phyloP scores from a whole-genome alignment of 2,113 vertebrate species.

The Callorhinus ursinus region DNA sequence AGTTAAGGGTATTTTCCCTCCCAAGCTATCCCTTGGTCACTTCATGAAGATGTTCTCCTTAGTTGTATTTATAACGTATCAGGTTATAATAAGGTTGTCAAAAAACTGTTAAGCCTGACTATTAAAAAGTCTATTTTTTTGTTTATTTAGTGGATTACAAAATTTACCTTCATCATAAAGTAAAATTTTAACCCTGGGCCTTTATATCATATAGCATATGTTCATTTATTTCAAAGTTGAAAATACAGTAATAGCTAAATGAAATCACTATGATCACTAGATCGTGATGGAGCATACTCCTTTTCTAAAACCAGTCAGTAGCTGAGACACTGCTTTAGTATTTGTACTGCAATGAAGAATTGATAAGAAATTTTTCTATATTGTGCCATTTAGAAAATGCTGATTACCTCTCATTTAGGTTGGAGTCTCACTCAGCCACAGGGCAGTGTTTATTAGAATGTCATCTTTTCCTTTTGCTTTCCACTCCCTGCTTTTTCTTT shows the following conservation, averaged over 20 bases:
- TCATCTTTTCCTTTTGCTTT: conserved; percentile 13
- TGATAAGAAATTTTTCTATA: background rate
- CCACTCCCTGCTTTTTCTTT: background rate
- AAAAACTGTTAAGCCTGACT: background rate
- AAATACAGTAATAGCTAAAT: background rate
- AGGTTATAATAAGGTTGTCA: background rate
- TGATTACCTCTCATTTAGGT: conserved; percentile 35
- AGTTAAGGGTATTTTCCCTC: background rate
- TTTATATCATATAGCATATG: background rate
- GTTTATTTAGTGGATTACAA: conserved; percentile 23
- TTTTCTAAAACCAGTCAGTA: background rate
- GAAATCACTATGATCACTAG: background rate
- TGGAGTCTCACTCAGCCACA: background rate
- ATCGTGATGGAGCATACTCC: background rate
- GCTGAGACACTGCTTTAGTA: conserved; percentile 14
- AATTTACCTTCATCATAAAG: background rate
- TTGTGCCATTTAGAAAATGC: conserved; percentile 46
- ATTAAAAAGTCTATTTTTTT: conserved; percentile 5
- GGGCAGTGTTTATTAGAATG: conserved; percentile 40
- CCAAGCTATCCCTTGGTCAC: background rate
- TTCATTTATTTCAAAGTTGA: conserved; percentile 37
- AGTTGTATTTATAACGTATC: background rate
- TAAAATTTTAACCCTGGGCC: background rate
- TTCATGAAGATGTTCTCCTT: background rate
- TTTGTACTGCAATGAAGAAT: background rate